phyloP scores from a whole-genome alignment of 2,888 invertebrate genomes.

The Apoderus coryli region DNA sequence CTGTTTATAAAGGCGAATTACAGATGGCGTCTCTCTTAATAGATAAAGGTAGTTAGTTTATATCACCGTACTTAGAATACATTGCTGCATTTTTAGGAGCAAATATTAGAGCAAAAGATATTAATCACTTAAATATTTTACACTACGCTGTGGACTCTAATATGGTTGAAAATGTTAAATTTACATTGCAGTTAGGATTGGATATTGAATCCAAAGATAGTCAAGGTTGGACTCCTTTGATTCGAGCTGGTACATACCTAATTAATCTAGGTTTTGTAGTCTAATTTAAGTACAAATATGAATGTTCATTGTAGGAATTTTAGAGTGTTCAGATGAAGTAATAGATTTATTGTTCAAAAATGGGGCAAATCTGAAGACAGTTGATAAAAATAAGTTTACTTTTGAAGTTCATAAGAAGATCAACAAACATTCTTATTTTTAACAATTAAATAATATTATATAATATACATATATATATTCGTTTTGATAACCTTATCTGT shows the following conservation, averaged over 20 bases:
- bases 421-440: too few species aligned
- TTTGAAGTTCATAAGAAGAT: too few species aligned
- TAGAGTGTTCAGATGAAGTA: constrained; percentile 32
- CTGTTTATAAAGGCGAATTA: constrained; percentile 29
- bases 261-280: not conserved
- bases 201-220: constrained; percentile 31
- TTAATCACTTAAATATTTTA: constrained; percentile 36
- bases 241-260: constrained; percentile 33
- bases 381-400: constrained; percentile 24
- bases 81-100: constrained; percentile 29
- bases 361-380: constrained; percentile 31
- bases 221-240: constrained; percentile 41
- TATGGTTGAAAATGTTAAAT: constrained; percentile 25
- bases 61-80: too few species aligned
- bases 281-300: constrained; percentile 1
- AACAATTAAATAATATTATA: too few species aligned
- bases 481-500: too few species aligned
- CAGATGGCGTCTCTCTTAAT: constrained; percentile 28
- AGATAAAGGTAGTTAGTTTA: constrained; percentile 34
- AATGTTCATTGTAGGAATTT: constrained; percentile 30
- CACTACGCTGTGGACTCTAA: constrained; percentile 42
- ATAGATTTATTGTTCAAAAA: constrained; percentile 33
- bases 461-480: too few species aligned
- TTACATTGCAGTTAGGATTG: constrained; percentile 30
- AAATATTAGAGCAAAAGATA: constrained; percentile 29